Evolutionary conservation across 2,113 vertebrate genomes (phyloP).

Genomic region (Bungarus multicinctus): DNA sequence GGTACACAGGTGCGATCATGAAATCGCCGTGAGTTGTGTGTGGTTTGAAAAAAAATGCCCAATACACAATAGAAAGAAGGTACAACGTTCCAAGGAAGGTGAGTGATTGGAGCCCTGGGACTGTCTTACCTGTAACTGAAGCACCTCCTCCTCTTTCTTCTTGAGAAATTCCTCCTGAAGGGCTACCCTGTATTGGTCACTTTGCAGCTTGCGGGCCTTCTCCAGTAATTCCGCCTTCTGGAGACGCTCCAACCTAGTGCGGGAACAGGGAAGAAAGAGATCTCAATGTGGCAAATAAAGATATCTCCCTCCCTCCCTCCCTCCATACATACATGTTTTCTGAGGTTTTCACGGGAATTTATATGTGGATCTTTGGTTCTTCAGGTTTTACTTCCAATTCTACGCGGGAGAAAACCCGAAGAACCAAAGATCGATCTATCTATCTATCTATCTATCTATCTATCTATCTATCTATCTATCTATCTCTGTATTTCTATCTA

Average conservation of each 20-base stretch:
- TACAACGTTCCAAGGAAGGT: not conserved
- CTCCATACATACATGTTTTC: no score
- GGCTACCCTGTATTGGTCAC: not conserved
- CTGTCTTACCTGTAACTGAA: constrained; percentile 7
- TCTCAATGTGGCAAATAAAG: no score
- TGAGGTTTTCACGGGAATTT: no score
- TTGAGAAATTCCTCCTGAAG: not conserved
- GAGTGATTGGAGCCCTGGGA: no score
- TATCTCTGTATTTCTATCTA: no score
- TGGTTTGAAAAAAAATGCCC: not conserved
- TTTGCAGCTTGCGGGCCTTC: not conserved
- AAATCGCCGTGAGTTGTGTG: not conserved
- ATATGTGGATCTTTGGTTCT: no score
- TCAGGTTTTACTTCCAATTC: no score
- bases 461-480: no score
- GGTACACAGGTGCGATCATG: not conserved
- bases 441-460: no score
- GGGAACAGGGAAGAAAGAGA: not conserved
- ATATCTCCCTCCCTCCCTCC: not conserved
- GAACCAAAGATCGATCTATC: no score
- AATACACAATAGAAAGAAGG: no score
- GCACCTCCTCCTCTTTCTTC: constrained; percentile 13
- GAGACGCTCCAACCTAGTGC: not conserved
- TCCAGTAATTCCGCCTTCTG: not conserved
- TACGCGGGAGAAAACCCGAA: no score